These are phyloP conservation scores for Myiothlypis coronata DNA, from an alignment of 2,797 vertebrate genomes.

Conservation along the genomic window DNA sequence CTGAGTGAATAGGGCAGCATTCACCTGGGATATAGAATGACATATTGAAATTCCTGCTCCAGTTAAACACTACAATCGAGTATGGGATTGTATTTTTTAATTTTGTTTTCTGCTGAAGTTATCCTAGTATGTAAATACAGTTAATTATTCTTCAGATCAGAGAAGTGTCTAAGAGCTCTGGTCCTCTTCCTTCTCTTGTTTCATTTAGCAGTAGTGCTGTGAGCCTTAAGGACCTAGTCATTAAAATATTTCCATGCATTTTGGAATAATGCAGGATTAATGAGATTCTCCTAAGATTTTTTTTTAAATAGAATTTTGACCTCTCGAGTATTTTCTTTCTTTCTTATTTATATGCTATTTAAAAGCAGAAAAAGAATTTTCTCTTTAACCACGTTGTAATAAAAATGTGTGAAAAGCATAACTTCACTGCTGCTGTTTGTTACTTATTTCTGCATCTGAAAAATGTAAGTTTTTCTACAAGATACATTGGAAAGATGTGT, in stretches of 20 bases:
- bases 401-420: background rate
- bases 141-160: background rate
- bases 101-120: background rate
- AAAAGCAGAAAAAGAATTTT: background rate
- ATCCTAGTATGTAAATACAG: background rate
- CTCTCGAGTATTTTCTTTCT: background rate
- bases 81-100: rapidly evolving
- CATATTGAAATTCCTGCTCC: background rate
- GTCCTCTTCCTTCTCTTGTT: background rate
- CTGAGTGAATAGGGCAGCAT: background rate
- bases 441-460: background rate
- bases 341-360: background rate
- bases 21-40: background rate
- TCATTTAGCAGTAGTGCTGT: background rate
- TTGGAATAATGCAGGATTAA: background rate
- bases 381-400: background rate
- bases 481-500: background rate
- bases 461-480: background rate
- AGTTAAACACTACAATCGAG: background rate
- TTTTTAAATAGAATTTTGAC: background rate
- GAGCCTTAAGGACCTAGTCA: background rate
- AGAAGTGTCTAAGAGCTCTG: background rate
- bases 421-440: background rate
- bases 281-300: background rate
- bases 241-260: background rate